Evolutionary conservation across 2,888 invertebrate genomes (phyloP), one percentile per base, ranked within the genome.

Genomic region (Ormia ochracea): DNA sequence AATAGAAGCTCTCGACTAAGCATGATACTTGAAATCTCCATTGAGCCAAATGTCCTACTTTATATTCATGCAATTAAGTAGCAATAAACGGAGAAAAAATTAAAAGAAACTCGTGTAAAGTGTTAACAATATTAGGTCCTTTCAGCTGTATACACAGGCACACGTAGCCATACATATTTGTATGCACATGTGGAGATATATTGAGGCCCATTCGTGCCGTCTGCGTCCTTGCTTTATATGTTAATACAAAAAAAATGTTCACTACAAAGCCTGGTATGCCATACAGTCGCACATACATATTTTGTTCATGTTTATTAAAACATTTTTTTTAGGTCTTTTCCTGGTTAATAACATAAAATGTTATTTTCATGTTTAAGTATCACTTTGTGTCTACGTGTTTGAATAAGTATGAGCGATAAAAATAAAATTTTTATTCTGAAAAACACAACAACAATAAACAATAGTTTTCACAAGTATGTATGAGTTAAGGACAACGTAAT

Each of bases 331-430:
- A 38, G n/a, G n/a, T 12, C 41, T 21, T 28, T 7, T 66, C 48
- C 38, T 74, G 48, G 68, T 76, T 76, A 75, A 80, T 75, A 75
- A 80, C 54, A 80, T 66, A 76, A 75, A 80, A 80, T 72, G 66
- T 70, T 72, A 68, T 72, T 75, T 72, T 75, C 72, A 76, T 80
- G 72, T 76, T 72, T 72, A 76, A 76, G 72, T 76, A 76, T 68
- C 61, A 63, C 61, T 80, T 75, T 80, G 76, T 41, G 66, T 66
- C 43, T 72, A 72, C 68, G 68, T 80, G 63, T 69, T 54, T 54
- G 26, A 48, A 76, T 28, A 61, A 36, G 26, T 56, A 56, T 21
- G 21, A 78, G 36, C 68, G 61, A 58, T 41, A 74, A 38, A 61
- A 52, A 45, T 58, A 48, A 73, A 65, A 70, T 56, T 56, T 65